Evolutionary conservation across 1,140 invertebrate genomes (phyloP), one percentile per base, ranked within the genome.

Genomic region (Ectropis grisescens): DNA sequence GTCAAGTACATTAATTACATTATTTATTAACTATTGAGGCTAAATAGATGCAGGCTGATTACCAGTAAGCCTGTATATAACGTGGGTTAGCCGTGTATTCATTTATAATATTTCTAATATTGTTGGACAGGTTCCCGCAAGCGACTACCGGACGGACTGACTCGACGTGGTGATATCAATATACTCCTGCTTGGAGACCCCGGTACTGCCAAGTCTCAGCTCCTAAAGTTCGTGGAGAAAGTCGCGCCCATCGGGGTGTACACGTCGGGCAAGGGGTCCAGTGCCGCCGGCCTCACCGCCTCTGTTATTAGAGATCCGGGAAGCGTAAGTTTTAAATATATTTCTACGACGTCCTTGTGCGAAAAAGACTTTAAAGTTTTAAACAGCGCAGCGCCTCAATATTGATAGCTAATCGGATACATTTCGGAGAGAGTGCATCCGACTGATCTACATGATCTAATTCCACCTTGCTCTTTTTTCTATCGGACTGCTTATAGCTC

Each of bases 261-360:
- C 61, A 99, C 98, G 0, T 98, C 97, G 0, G 98, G 98, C 1
- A 99, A 99, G 85, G 98, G 98, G 0, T 98, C 96, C 38, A 98
- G 96, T 61, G 98, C 98, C 32, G 98, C 98, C 50, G 98, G 98
- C 85, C 85, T 99, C 6, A 99, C 98, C 28, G 98, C 98, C 1
- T 98, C 98, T 0, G 97, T 99, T 13, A 94, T 91, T 41, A 86
- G 96, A 58, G 98, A 99, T 87, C 96, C 97, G 6, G 82, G 86
- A 9, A 91, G 96, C 11, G 94, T 97, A 85, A 88, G 80, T 79
- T 6, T 14, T 1, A 32, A 13, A 8, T 27, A 23, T 13, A 34
- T 38, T 22, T 15, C 8, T 16, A 8, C 16, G 3, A 29, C 10
- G 4, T 22, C 19, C 4, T 22, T 5, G 19, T 4, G 19, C 19